Evolutionary conservation across 2,797 vertebrate genomes (phyloP).

Genomic region (Poeciliopsis paucimaculata): DNA sequence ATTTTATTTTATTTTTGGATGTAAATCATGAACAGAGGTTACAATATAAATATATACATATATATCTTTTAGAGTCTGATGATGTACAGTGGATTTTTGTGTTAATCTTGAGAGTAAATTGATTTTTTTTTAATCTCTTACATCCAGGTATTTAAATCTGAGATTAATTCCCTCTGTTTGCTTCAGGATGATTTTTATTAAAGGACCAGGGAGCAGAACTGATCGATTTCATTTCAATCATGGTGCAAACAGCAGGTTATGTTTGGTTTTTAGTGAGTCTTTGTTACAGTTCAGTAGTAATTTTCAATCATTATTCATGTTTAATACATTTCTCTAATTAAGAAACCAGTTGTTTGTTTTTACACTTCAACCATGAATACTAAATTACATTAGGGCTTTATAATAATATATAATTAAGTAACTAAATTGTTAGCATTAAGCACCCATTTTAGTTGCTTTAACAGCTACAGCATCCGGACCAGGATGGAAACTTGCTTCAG

Average conservation of each 20-base stretch:
- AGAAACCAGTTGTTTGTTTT: not conserved
- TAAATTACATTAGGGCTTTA: constrained; percentile 22
- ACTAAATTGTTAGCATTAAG: not conserved
- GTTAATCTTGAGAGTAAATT: not conserved
- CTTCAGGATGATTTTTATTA: constrained; percentile 74
- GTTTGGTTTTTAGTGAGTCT: constrained; percentile 7
- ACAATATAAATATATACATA: constrained; percentile 40
- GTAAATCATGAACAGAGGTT: constrained; percentile 68
- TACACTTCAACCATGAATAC: not conserved
- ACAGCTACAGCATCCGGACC: constrained; percentile 19
- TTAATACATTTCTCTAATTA: constrained; percentile 33
- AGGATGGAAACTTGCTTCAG: constrained; percentile 22
- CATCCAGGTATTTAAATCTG: constrained; percentile 66
- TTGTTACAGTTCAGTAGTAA: constrained; percentile 12
- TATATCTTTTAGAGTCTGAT: constrained; percentile 72
- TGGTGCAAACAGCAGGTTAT: constrained; percentile 24
- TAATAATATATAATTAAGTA: not conserved
- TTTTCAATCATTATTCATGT: constrained; percentile 26
- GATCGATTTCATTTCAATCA: constrained; percentile 10
- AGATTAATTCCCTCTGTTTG: constrained; percentile 61
- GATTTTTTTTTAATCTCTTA: constrained; percentile 70
- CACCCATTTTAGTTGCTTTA: not conserved
- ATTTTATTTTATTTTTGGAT: constrained; percentile 77
- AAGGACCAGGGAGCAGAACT: constrained; percentile 35
- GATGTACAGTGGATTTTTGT: constrained; percentile 70